Base-by-base conservation (phyloP, 2,797 vertebrate species). In the Cuniculus paca region DNA sequence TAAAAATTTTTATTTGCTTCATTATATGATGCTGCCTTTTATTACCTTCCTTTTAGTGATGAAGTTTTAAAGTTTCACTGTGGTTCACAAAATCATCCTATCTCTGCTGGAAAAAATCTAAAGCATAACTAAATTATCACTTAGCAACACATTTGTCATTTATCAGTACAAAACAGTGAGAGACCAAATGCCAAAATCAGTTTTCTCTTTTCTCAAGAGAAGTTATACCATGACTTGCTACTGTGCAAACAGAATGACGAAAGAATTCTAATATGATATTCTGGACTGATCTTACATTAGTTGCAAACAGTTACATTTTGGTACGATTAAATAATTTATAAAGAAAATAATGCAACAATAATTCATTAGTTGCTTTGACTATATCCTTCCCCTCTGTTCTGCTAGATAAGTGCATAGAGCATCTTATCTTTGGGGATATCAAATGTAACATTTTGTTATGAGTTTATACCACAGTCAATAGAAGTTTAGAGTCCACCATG, bases 31-130 rank as follows among this genome's bases (percentile, higher is more conserved):
- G 19, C n/a, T 88, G 45, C 24, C 22, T 26, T 70, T 39, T 70
- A 39, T 70, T 22, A 36, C 65, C n/a, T 68, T 68, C 13, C 19
- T 87, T 90, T 89, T 56, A 88, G 54, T 86, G 42, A 58, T 68
- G 54, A 24, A 78, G 19, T 89, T 77, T 70, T 77, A 93, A 95
- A 83, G 56, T 90, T 95, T 90, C 3, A 54, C 14, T 90, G 84
- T 95, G 26, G 34, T 60, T 90, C 26, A 60, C 48, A 89, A 88
- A 95, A 79, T 58, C 70, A 83, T 63, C 58, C 74, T 45, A 16
- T 56, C 14, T 74, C 31, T 16, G 6, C 16, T 92, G 70, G 80
- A 77, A 77, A 36, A 4, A 31, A 68, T 81, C 16, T 58, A 54
- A 87, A 50, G 56, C 80, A 72, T 72, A 26, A 70, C 11, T 63